A percentile compares a stretch with the other conserved stretches of the same genome.
phyloP scores from a whole-genome alignment of 2,888 invertebrate species.

The Drosophila gaucha region DNA sequence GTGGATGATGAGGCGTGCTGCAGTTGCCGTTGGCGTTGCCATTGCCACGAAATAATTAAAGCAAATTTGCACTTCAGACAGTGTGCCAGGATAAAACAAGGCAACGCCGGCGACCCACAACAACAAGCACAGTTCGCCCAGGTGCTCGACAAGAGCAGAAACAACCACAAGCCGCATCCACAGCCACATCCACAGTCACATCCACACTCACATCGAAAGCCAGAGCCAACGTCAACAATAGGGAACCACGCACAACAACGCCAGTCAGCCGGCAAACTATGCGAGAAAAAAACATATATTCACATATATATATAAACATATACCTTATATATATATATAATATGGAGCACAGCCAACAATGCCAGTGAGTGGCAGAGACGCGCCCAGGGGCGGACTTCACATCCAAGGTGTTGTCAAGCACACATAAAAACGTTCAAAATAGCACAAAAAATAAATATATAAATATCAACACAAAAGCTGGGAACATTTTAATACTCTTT shows the following conservation, averaged over 20 bases:
- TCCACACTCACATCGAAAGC: constrained; percentile 22
- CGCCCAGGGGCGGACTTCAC: constrained; percentile 64
- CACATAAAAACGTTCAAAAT: constrained; percentile 14
- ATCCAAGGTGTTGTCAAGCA: constrained; percentile 35
- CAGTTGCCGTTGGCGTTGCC: constrained; percentile 56
- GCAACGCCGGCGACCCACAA: constrained; percentile 69
- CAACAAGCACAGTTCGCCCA: constrained; percentile 51
- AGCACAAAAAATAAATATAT: not conserved
- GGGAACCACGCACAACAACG: constrained; percentile 57
- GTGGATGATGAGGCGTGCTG: constrained; percentile 36
- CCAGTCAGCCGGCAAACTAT: constrained; percentile 71
- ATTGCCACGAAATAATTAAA: constrained; percentile 81
- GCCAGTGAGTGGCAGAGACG: constrained; percentile 57
- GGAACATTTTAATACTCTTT: not conserved
- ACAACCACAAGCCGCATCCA: constrained; percentile 31
- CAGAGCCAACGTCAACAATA: constrained; percentile 67
- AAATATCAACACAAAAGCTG: not conserved
- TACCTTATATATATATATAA: constrained; percentile 29
- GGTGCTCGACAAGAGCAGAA: constrained; percentile 44
- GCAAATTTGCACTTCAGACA: constrained; percentile 84
- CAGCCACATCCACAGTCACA: constrained; percentile 37
- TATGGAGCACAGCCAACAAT: constrained; percentile 72
- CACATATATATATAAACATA: constrained; percentile 2
- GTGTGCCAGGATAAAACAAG: constrained; percentile 66
- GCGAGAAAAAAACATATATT: constrained; percentile 46